Evolutionary conservation across 2,113 vertebrate genomes (phyloP).

Genomic region (Pungitius pungitius): DNA sequence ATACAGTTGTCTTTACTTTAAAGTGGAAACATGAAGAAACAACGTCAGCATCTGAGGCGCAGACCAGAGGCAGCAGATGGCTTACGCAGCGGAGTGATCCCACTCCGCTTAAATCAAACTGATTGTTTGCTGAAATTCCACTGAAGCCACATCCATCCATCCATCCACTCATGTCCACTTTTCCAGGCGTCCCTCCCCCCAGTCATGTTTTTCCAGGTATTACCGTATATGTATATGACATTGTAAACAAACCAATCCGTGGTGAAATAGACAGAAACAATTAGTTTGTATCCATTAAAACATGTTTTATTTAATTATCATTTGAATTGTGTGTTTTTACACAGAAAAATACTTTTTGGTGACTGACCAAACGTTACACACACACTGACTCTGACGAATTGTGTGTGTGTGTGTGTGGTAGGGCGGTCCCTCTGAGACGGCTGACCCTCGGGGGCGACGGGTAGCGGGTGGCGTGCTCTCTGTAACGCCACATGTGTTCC

Average conservation of each 20-base stretch:
- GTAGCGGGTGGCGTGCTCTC: not conserved
- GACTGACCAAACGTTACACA: too few species aligned
- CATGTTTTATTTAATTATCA: too few species aligned
- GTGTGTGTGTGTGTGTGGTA: not conserved
- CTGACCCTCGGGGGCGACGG: conserved; percentile 7
- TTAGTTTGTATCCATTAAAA: not conserved
- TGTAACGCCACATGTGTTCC: conserved; percentile 12
- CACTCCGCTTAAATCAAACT: not conserved
- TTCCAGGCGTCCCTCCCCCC: not conserved
- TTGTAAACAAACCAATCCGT: too few species aligned
- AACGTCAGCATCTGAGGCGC: not conserved
- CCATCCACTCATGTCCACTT: not conserved
- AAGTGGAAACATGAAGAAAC: not conserved
- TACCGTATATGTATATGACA: too few species aligned
- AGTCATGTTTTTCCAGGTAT: not conserved
- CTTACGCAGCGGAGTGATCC: not conserved
- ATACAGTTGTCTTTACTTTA: not conserved
- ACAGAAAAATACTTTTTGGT: too few species aligned
- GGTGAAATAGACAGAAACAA: not conserved
- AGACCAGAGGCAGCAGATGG: not conserved
- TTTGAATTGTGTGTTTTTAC: too few species aligned
- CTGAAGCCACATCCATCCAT: not conserved
- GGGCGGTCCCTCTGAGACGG: conserved; percentile 38
- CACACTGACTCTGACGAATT: too few species aligned
- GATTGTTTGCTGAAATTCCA: not conserved